Percentiles rank a stretch among this genome's conserved stretches.
phyloP scores from a whole-genome alignment of 2,113 vertebrate genomes.

The Brachyhypopomus occidentalis region DNA sequence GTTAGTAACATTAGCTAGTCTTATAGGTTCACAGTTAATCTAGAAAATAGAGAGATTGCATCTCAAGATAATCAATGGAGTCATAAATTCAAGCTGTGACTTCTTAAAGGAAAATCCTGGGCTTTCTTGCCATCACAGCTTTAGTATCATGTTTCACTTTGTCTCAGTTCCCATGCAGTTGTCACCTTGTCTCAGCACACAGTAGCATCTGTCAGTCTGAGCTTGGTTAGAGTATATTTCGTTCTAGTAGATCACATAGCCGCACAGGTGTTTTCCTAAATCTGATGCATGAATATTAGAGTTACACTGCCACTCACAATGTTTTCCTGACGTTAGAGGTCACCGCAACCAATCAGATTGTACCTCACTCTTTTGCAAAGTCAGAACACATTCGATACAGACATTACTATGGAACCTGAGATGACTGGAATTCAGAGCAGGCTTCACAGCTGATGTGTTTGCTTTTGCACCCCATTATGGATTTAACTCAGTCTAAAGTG shows the following conservation, averaged over 20 bases:
- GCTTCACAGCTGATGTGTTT: background rate
- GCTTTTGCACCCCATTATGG: constrained; percentile 6
- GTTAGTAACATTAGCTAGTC: background rate
- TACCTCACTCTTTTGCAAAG: background rate
- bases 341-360: constrained; percentile 29
- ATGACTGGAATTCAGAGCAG: constrained; percentile 14
- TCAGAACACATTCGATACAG: constrained; percentile 14
- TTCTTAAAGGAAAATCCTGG: constrained; percentile 17
- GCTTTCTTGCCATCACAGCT: constrained; percentile 21
- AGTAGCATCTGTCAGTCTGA: constrained; percentile 21
- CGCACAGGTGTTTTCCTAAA: constrained; percentile 36
- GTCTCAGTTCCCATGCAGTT: constrained; percentile 17
- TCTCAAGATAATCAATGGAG: constrained; percentile 4
- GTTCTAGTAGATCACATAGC: constrained; percentile 19
- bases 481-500: background rate
- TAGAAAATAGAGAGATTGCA: background rate
- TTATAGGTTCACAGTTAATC: too few relatives aligned
- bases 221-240: constrained; percentile 1
- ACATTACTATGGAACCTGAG: background rate
- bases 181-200: constrained; percentile 4
- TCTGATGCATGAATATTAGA: constrained; percentile 40
- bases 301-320: constrained; percentile 15
- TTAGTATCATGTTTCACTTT: constrained; percentile 28
- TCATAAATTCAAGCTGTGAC: background rate
- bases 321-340: constrained; percentile 5